These are phyloP conservation scores for Caranx ignobilis DNA, from an alignment of 2,113 vertebrate species.

Conservation along the genomic window DNA sequence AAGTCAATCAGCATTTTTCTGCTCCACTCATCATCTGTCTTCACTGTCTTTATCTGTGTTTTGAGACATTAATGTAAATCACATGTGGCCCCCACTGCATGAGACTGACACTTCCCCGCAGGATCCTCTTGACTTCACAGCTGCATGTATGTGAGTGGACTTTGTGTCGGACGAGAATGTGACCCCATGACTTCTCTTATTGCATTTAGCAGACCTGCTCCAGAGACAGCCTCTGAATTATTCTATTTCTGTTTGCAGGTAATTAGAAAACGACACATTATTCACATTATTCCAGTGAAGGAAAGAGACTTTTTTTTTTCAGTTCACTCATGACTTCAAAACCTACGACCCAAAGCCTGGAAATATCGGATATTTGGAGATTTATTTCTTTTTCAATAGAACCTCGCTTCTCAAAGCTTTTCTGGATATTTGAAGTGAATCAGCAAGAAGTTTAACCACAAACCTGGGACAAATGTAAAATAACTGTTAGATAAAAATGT, in stretches of 20 bases:
- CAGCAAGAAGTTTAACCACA: not conserved
- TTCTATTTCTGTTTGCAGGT: constrained; percentile 36
- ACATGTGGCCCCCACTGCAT: constrained; percentile 37
- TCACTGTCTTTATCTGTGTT: not conserved
- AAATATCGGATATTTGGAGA: not conserved
- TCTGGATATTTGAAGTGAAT: not conserved
- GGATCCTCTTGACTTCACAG: constrained; percentile 34
- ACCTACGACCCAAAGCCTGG: not conserved
- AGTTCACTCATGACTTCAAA: not conserved
- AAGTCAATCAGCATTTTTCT: not conserved
- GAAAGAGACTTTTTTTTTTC: not conserved
- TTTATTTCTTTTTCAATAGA: not conserved
- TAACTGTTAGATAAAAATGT: not conserved
- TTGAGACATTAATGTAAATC: constrained; percentile 31
- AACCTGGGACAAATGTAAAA: not conserved
- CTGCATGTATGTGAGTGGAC: constrained; percentile 42
- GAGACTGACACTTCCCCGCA: constrained; percentile 38
- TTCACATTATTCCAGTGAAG: constrained; percentile 17
- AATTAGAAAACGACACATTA: constrained; percentile 37
- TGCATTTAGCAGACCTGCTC: constrained; percentile 56
- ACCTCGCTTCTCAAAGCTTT: not conserved
- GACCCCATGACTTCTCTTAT: constrained; percentile 65
- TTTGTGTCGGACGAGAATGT: constrained; percentile 11
- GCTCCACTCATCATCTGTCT: not conserved
- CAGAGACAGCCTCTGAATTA: constrained; percentile 6